Evolutionary conservation across 2,797 vertebrate genomes (phyloP).

Genomic region (Thunnus albacares): DNA sequence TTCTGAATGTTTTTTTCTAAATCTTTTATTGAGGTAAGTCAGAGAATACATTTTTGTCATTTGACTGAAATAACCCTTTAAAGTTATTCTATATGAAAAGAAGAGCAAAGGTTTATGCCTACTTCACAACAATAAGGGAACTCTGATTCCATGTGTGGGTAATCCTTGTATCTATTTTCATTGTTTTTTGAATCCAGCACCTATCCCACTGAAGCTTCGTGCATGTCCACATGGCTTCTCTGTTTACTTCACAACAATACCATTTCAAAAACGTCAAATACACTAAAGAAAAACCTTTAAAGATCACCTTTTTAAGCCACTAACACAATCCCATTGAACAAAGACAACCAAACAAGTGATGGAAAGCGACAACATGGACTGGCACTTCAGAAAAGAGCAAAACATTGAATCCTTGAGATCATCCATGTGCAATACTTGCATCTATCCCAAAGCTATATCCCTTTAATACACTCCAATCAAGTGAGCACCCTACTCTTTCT

Average conservation of each 20-base stretch:
- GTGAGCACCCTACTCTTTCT: slow-evolving; percentile 8
- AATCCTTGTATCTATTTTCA: too few species aligned
- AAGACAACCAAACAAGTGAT: slow-evolving; percentile 26
- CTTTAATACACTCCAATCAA: slow-evolving; percentile 36
- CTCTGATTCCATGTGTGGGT: too few species aligned
- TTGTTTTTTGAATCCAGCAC: too few species aligned
- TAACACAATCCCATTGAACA: neutral
- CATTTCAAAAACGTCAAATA: neutral
- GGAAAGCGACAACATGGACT: slow-evolving; percentile 18
- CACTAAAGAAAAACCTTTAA: neutral
- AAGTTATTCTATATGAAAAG: neutral
- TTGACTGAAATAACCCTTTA: neutral
- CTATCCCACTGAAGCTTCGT: too few species aligned
- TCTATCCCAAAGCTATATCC: slow-evolving; percentile 25
- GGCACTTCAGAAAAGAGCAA: slow-evolving; percentile 21
- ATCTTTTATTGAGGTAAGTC: neutral
- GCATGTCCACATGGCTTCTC: too few species aligned
- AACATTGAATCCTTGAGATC: slow-evolving; percentile 12
- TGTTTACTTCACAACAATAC: neutral
- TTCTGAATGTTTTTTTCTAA: neutral
- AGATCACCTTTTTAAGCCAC: neutral
- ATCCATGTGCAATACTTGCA: slow-evolving; percentile 28
- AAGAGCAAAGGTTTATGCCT: neutral
- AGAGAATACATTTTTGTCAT: neutral
- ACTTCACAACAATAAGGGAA: too few species aligned